Percentiles rank a stretch among this genome's conserved stretches.
These are phyloP conservation scores for Protonibea diacanthus DNA, from an alignment of 2,797 vertebrate species.

Conservation along the genomic window DNA sequence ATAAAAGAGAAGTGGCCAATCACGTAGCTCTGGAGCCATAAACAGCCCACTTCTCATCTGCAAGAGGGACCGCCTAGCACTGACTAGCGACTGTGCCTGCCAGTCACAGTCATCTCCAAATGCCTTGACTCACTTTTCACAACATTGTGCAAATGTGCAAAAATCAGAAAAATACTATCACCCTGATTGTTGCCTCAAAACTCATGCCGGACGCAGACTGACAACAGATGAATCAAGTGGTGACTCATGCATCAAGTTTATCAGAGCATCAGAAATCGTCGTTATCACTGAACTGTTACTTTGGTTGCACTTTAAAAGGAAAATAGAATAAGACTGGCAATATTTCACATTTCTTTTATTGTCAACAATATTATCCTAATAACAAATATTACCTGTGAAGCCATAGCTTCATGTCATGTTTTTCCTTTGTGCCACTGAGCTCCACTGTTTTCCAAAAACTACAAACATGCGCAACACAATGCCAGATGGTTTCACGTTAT, in stretches of 20 bases:
- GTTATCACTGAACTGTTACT: neutral
- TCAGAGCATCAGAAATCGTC: neutral
- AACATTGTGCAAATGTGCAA: constrained; percentile 16
- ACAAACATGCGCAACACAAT: neutral
- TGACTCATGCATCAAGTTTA: neutral
- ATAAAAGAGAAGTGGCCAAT: constrained; percentile 58
- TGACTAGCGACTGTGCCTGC: constrained; percentile 47
- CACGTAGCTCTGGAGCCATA: constrained; percentile 26
- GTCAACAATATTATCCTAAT: neutral
- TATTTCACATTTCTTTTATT: neutral
- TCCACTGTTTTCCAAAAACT: neutral
- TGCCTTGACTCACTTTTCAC: constrained; percentile 52
- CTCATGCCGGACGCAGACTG: neutral
- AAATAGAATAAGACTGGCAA: neutral
- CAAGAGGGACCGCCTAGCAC: constrained; percentile 25
- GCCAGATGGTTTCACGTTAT: neutral
- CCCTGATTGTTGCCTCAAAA: neutral
- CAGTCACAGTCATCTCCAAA: constrained; percentile 33
- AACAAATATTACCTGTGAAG: neutral
- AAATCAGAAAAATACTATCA: constrained; percentile 12
- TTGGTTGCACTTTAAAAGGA: neutral
- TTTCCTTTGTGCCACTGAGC: neutral
- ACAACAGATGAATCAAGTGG: constrained; percentile 8
- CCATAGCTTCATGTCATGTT: neutral
- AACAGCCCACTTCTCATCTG: constrained; percentile 55